phyloP scores from a whole-genome alignment of 2,888 invertebrate species.

The Lissonota sp. region DNA sequence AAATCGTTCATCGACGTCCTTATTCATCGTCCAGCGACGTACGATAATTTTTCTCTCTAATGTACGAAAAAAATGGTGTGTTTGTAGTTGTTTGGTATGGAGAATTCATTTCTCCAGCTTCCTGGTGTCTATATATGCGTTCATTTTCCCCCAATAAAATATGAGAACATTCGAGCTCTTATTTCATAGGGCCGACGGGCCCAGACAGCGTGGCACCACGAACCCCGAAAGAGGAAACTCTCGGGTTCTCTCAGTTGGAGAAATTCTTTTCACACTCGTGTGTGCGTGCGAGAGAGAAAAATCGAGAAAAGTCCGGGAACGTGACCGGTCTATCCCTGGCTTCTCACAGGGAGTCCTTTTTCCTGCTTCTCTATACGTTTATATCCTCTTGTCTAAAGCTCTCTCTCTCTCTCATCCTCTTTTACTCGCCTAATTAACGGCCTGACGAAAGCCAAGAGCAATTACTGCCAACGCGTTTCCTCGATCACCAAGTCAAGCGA shows the following conservation, averaged over 20 bases:
- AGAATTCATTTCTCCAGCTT: not conserved
- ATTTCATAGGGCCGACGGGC: slow-evolving; percentile 20
- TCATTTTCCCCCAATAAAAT: slow-evolving; percentile 11
- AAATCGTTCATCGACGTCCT: slow-evolving; percentile 39
- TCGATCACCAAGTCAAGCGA: slow-evolving; percentile 51
- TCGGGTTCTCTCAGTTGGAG: slow-evolving; percentile 23
- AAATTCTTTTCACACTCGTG: no score
- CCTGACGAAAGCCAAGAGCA: slow-evolving; percentile 77
- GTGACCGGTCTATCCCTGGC: slow-evolving; percentile 51
- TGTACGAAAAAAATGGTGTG: not conserved
- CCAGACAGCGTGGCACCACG: slow-evolving; percentile 64
- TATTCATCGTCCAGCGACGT: slow-evolving; percentile 1
- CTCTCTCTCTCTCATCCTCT: slow-evolving; percentile 2
- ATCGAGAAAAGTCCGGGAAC: slow-evolving; percentile 37
- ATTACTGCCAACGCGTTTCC: slow-evolving; percentile 76
- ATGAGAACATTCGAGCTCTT: slow-evolving; percentile 21
- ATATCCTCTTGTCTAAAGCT: no score
- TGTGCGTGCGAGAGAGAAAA: not conserved
- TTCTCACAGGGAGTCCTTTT: slow-evolving; percentile 13
- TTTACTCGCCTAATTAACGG: slow-evolving; percentile 77
- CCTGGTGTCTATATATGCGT: not conserved
- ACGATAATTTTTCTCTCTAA: slow-evolving; percentile 6
- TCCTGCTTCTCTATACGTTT: slow-evolving; percentile 9
- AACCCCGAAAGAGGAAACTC: slow-evolving; percentile 49
- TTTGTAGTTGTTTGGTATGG: not conserved